A percentile compares a stretch with the other conserved stretches of the same genome.
Evolutionary conservation across 2,113 vertebrate species (phyloP).

Genomic region (Chroicocephalus ridibundus): DNA sequence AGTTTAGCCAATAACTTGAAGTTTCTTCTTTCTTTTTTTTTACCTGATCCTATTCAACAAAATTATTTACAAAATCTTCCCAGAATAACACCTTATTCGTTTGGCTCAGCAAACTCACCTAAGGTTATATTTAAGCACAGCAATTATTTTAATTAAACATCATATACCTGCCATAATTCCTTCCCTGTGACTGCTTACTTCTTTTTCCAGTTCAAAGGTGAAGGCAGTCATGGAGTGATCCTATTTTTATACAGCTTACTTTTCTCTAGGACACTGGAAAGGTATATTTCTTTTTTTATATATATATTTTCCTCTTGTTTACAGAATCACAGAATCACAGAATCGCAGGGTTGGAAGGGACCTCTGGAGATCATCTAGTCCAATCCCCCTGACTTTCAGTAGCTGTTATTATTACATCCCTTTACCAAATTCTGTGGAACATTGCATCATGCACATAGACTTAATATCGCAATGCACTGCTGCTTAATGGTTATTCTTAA

Average conservation of each 20-base stretch:
- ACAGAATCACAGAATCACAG: too few species aligned
- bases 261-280: slow-evolving; percentile 83
- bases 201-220: slow-evolving; percentile 76
- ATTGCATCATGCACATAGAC: neutral
- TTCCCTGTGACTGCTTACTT: neutral
- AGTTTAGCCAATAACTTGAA: neutral
- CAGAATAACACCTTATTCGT: neutral
- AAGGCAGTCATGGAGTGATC: slow-evolving; percentile 83
- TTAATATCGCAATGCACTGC: neutral
- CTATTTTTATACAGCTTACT: slow-evolving; percentile 88
- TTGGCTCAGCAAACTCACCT: neutral
- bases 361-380: too few species aligned
- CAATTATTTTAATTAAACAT: neutral
- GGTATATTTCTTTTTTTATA: slow-evolving; percentile 58
- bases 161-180: neutral
- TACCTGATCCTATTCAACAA: neutral
- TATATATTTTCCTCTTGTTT: neutral
- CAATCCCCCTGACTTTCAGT: neutral
- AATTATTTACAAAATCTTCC: neutral
- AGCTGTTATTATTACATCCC: neutral
- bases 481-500: neutral
- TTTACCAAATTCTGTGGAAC: neutral
- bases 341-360: too few species aligned
- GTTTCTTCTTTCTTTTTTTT: neutral
- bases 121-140: neutral